Evolutionary conservation across 2,113 vertebrate species (phyloP), one percentile per base, ranked within the genome.

Genomic region (Recurvirostra avosetta): DNA sequence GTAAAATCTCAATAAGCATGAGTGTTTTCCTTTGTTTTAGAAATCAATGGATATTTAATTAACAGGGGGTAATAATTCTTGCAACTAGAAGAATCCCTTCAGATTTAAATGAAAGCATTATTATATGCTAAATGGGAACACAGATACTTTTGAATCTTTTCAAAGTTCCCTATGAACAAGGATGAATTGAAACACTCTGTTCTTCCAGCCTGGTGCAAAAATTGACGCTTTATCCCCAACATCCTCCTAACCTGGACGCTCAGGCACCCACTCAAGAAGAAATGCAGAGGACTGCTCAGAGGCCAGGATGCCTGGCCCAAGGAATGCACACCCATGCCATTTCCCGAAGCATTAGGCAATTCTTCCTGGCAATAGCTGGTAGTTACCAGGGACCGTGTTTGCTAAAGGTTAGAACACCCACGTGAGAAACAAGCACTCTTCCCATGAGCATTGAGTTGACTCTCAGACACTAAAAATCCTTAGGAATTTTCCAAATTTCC

Each of bases 1-100:
- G 79, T 50, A 72, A 92, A 87, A 92, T 86, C 92, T 92, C 94
- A 92, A 71, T 68, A 85, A 91, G 79, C 61, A 45, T 7, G 1
- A 96, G 30, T 49, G 66, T 91, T 89, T 86, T 86, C 59, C 47
- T 92, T 89, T 95, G 52, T 68, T 95, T 96, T 79, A 82, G 36
- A 78, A 93, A 92, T 94, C 94, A 92, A 89, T 75, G 58, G 73
- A 43, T 89, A 91, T 89, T 95, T 96, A 85, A 96, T 95, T 94
- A 95, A 88, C 22, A 84, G 5, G 34, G 30, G 8, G 22, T 29
- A 93, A 79, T 79, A 91, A 81, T 22, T 85, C 52, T 70, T 85
- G 53, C 14, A 78, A 59, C 56, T 58, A 66, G 83, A 93, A 84
- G 61, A 78, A 91, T 87, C 80, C n/a, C 65, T 89, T 82, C 92